Conservation (phyloP, 2,888 invertebrate species). For the Dolomedes plantarius region DNA sequence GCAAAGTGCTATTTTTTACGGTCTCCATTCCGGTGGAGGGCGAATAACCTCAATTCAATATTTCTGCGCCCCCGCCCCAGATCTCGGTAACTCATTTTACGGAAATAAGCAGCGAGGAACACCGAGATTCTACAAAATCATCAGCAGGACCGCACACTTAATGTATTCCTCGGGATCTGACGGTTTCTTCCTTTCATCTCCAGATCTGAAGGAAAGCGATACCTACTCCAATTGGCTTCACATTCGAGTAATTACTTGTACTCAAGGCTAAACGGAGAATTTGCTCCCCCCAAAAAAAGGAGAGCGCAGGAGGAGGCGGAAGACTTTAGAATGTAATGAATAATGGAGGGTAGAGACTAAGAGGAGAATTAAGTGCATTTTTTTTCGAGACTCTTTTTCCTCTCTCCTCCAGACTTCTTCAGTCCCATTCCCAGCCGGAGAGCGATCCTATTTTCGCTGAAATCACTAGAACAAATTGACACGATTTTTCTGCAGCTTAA, state of each 20-base stretch:
- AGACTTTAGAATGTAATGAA: constrained; percentile 71
- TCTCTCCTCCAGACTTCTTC: constrained; percentile 37
- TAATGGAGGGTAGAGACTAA: constrained; percentile 64
- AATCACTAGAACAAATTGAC: constrained; percentile 72
- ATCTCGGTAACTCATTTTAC: constrained; percentile 29
- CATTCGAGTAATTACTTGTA: constrained; percentile 71
- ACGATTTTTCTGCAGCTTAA: constrained; percentile 72
- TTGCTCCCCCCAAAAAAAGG: constrained; percentile 34
- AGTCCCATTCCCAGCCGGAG: constrained; percentile 37
- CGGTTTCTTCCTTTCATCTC: constrained; percentile 33
- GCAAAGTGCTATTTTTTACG: constrained; percentile 41
- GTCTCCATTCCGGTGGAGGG: constrained; percentile 27
- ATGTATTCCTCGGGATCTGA: constrained; percentile 51
- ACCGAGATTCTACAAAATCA: constrained; percentile 40
- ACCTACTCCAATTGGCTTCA: constrained; percentile 68
- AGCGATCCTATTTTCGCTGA: constrained; percentile 69
- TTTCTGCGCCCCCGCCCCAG: constrained; percentile 17
- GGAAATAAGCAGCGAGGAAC: constrained; percentile 50
- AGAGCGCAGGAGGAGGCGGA: constrained; percentile 8
- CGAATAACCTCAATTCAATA: constrained; percentile 66
- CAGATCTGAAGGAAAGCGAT: constrained; percentile 29
- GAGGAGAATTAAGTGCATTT: constrained; percentile 70
- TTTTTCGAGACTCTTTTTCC: constrained; percentile 25
- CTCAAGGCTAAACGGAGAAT: constrained; percentile 58
- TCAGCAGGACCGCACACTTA: constrained; percentile 32